Evolutionary conservation across 1,140 invertebrate genomes (phyloP).

Genomic region (Oscheius sp.): DNA sequence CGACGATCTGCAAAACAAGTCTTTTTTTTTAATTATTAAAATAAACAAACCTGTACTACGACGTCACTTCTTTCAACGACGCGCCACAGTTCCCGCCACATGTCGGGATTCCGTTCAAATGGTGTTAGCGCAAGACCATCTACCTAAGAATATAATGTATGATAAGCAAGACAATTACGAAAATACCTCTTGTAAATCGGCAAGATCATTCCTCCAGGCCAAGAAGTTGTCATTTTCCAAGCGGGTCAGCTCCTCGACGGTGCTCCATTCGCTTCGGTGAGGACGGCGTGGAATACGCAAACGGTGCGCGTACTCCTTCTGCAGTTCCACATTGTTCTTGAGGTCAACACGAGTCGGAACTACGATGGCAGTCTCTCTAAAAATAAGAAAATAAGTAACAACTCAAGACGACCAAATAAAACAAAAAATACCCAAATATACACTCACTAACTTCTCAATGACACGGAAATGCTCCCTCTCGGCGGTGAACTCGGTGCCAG

Average conservation of each 20-base stretch:
- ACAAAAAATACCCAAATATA: not conserved
- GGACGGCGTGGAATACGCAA: conserved; percentile 73
- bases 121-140: conserved; percentile 83
- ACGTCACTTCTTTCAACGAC: conserved; percentile 94
- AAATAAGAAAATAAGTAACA: not conserved
- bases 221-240: conserved; percentile 51
- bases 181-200: conserved; percentile 52
- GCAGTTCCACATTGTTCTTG: conserved; percentile 67
- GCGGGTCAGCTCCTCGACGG: conserved; percentile 52
- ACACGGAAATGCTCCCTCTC: conserved; percentile 50
- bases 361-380: conserved; percentile 75
- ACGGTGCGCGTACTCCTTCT: conserved; percentile 70
- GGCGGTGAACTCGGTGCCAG: conserved; percentile 80
- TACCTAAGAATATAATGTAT: conserved; percentile 56
- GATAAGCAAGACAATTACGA: conserved; percentile 32
- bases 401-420: conserved; percentile 58
- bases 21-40: conserved; percentile 20
- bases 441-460: conserved; percentile 41
- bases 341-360: conserved; percentile 69
- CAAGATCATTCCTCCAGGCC: conserved; percentile 50
- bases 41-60: conserved; percentile 69
- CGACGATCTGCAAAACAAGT: conserved; percentile 73
- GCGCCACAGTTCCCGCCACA: conserved; percentile 97
- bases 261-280: conserved; percentile 39
- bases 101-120: conserved; percentile 95